These are phyloP conservation scores for Sebastes nivosus DNA, from an alignment of 2,797 vertebrate genomes.

Conservation along the genomic window DNA sequence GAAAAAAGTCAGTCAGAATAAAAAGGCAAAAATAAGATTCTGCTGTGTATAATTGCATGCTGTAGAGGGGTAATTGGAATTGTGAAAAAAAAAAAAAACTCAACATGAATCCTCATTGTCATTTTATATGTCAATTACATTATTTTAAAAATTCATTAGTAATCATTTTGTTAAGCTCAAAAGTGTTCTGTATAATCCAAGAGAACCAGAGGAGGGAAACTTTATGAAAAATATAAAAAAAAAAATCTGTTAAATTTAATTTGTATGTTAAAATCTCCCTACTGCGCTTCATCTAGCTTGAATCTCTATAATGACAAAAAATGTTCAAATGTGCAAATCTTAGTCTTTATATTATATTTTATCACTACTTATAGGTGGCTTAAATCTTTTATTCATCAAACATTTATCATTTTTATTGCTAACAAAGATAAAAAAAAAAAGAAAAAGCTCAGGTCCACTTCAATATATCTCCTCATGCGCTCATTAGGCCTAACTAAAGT, in stretches of 20 bases:
- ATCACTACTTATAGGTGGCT: background rate
- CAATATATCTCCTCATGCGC: too few species aligned
- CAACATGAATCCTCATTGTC: background rate
- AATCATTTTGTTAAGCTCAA: background rate
- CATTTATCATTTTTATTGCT: background rate
- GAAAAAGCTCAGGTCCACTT: background rate
- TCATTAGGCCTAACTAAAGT: background rate
- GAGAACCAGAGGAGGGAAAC: background rate
- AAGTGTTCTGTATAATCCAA: background rate
- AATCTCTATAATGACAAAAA: background rate
- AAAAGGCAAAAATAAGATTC: background rate
- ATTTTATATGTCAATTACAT: background rate
- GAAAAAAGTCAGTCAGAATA: background rate
- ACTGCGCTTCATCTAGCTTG: background rate
- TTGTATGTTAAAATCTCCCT: background rate
- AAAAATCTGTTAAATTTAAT: conserved; percentile 1
- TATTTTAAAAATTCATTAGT: background rate
- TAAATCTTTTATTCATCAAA: background rate
- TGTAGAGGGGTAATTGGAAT: background rate
- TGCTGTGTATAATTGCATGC: background rate
- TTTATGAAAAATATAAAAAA: background rate
- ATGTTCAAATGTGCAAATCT: background rate
- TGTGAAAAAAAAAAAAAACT: background rate
- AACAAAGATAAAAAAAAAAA: background rate
- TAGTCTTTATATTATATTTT: background rate